Percentiles rank a stretch among this genome's conserved stretches.
Evolutionary conservation across 1,140 invertebrate genomes (phyloP).

Genomic region (Aethina tumida): DNA sequence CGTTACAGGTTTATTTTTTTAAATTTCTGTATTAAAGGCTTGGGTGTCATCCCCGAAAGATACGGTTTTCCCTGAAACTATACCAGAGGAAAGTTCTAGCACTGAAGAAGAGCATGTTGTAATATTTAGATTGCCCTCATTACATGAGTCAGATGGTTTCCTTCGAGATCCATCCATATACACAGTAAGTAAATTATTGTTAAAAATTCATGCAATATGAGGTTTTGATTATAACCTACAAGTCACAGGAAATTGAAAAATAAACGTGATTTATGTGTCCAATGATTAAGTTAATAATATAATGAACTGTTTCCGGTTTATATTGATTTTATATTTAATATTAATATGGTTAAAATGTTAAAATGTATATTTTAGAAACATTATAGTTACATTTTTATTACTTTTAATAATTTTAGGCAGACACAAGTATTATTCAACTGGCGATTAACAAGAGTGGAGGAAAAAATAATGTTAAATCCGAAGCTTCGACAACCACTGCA

Average conservation of each 20-base stretch:
- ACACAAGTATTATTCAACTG: constrained; percentile 49
- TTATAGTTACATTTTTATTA: too few relatives aligned
- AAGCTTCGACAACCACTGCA: constrained; percentile 36
- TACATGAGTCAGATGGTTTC: constrained; percentile 53
- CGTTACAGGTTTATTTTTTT: background rate
- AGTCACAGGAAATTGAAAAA: too few relatives aligned
- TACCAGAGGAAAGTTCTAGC: constrained; percentile 84
- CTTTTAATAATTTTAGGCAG: constrained; percentile 35
- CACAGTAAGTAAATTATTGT: constrained; percentile 40
- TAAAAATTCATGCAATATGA: background rate
- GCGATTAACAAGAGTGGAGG: constrained; percentile 41
- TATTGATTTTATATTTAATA: too few relatives aligned
- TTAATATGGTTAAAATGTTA: too few relatives aligned
- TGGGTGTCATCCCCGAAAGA: constrained; percentile 80
- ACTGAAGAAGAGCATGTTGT: constrained; percentile 86
- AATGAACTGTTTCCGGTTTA: too few relatives aligned
- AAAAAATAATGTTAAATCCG: constrained; percentile 38
- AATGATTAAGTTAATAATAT: too few relatives aligned
- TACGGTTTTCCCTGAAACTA: constrained; percentile 80
- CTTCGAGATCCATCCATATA: constrained; percentile 51
- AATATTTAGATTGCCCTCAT: constrained; percentile 63
- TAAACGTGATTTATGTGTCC: too few relatives aligned
- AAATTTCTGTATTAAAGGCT: constrained; percentile 35
- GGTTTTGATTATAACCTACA: too few relatives aligned
- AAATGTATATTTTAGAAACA: constrained; percentile 7